phyloP scores from a whole-genome alignment of 2,113 vertebrate species.

The Geococcyx californianus region DNA sequence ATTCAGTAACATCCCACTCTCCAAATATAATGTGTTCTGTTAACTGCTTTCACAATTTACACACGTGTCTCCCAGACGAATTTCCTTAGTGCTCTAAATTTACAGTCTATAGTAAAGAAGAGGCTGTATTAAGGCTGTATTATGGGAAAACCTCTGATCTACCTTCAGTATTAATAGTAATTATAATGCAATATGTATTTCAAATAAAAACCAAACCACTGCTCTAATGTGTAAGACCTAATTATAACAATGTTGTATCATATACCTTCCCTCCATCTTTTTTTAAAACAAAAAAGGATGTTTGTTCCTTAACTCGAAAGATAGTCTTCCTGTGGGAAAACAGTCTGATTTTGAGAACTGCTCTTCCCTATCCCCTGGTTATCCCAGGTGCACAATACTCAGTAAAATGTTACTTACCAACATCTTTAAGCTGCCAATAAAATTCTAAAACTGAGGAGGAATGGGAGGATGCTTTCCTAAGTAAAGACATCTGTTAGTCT shows the following conservation, averaged over 20 bases:
- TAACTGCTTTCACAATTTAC: background rate
- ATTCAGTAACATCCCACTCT: background rate
- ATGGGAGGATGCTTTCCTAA: background rate
- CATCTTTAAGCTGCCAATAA: background rate
- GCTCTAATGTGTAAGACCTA: background rate
- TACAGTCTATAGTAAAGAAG: background rate
- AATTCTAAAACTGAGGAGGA: background rate
- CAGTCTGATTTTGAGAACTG: background rate
- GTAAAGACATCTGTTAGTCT: background rate
- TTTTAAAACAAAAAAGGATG: background rate
- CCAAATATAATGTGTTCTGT: background rate
- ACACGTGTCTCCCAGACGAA: background rate
- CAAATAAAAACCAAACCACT: background rate
- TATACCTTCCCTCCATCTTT: rapidly evolving
- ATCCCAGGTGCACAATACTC: background rate
- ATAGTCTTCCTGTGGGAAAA: background rate
- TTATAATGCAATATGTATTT: background rate
- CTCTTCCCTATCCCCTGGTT: background rate
- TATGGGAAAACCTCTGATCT: background rate
- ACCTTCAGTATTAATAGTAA: background rate
- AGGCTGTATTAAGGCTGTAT: background rate
- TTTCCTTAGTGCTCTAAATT: background rate
- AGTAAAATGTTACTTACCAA: background rate
- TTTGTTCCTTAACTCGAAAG: background rate
- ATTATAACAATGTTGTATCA: background rate